Percentiles rank a stretch among this genome's conserved stretches.
Conservation (phyloP, 2,888 invertebrate genomes). For the Bimastos eiseni region DNA sequence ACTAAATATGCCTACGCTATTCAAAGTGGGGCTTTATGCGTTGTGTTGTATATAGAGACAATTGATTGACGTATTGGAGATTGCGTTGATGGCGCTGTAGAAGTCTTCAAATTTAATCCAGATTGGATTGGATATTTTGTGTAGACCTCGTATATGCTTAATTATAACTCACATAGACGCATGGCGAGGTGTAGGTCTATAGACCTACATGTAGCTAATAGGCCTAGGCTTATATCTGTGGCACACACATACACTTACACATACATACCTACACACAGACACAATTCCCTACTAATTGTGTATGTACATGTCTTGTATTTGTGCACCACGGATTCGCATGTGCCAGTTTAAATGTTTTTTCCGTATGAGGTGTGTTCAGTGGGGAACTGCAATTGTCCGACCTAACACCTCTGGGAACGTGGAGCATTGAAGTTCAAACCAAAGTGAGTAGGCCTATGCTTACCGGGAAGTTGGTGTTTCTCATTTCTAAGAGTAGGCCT, state of each 20-base stretch:
- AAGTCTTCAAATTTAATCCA: no score
- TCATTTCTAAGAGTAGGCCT: not conserved
- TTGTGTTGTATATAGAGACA: not conserved
- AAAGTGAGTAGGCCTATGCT: not conserved
- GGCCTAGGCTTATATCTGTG: no score
- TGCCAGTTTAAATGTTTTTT: not conserved
- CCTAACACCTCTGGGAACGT: constrained; percentile 30
- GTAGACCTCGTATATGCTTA: no score
- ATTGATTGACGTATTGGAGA: not conserved
- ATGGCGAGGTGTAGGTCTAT: no score
- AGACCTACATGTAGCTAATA: no score
- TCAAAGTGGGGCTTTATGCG: not conserved
- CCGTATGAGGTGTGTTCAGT: constrained; percentile 26
- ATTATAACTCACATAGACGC: no score
- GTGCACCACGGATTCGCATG: not conserved
- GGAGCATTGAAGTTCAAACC: constrained; percentile 30
- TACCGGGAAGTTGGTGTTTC: not conserved
- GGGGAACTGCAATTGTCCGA: constrained; percentile 16
- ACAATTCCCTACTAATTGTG: no score
- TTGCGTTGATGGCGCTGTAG: not conserved
- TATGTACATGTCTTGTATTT: no score
- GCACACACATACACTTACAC: no score
- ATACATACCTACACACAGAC: no score
- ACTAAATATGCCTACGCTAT: no score
- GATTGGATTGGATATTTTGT: no score